A percentile compares a stretch with the other conserved stretches of the same genome.
Evolutionary conservation across 2,797 vertebrate genomes (phyloP).

Genomic region (Octomys mimax): DNA sequence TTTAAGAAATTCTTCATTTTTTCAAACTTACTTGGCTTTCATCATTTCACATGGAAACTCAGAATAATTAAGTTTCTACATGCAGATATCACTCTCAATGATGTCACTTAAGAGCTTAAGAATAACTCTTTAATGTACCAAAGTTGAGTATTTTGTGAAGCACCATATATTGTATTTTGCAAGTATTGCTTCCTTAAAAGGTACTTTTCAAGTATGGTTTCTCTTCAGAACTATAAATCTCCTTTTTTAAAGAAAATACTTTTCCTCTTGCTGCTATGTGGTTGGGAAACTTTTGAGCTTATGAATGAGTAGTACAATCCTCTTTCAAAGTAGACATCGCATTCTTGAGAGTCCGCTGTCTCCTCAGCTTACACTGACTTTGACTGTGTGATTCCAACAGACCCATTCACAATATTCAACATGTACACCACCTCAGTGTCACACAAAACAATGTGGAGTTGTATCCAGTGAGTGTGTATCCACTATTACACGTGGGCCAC

Average conservation of each 20-base stretch:
- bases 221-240: too few species aligned
- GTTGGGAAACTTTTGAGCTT: conserved; percentile 26
- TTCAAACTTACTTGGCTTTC: conserved; percentile 15
- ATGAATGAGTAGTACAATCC: neutral
- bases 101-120: conserved; percentile 5
- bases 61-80: neutral
- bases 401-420: neutral
- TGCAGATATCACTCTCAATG: neutral
- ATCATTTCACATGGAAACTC: conserved; percentile 32
- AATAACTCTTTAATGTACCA: neutral
- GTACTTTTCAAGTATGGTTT: too few species aligned
- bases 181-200: neutral
- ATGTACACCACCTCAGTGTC: neutral
- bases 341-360: neutral
- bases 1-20: neutral
- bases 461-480: neutral
- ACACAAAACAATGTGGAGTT: neutral
- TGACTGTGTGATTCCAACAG: neutral
- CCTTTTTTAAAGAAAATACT: neutral
- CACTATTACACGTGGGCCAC: neutral
- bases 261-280: conserved; percentile 50
- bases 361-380: neutral
- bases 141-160: conserved; percentile 8
- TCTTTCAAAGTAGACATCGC: neutral
- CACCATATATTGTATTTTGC: neutral